Evolutionary conservation across 2,113 vertebrate genomes (phyloP).

Genomic region (Chaenocephalus aceratus): DNA sequence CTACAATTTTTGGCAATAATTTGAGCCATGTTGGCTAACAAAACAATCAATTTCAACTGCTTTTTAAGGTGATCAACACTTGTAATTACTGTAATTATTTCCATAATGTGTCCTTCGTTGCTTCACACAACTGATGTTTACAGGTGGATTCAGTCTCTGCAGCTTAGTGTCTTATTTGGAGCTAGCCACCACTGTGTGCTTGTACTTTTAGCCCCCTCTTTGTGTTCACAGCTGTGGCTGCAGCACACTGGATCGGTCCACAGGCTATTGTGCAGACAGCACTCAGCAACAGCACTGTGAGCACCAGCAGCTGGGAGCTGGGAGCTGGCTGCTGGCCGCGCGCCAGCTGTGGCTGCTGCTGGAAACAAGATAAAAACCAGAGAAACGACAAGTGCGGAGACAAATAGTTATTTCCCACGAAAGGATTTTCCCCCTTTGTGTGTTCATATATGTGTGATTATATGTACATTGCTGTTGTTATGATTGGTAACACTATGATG

Average conservation of each 20-base stretch:
- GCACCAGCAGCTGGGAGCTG: constrained; percentile 34
- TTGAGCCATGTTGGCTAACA: neutral
- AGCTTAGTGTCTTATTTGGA: constrained; percentile 13
- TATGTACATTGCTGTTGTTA: neutral
- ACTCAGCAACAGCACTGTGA: constrained; percentile 35
- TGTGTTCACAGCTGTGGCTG: constrained; percentile 45
- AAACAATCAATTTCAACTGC: neutral
- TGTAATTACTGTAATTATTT: neutral
- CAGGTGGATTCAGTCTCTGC: neutral
- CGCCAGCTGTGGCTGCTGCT: constrained; percentile 43
- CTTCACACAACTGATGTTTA: neutral
- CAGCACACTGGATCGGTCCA: constrained; percentile 44
- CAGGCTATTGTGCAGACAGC: constrained; percentile 48
- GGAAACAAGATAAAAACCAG: constrained; percentile 23
- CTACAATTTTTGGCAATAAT: neutral
- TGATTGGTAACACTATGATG: neutral
- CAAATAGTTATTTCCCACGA: neutral
- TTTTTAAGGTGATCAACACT: neutral
- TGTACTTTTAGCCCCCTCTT: neutral
- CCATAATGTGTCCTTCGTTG: neutral
- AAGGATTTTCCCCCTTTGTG: neutral
- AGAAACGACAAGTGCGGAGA: neutral
- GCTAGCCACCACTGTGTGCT: constrained; percentile 12
- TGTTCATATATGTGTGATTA: neutral
- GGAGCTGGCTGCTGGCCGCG: constrained; percentile 6